These are phyloP conservation scores for Ammodytes dubius DNA, from an alignment of 2,113 vertebrate genomes.

Conservation along the genomic window DNA sequence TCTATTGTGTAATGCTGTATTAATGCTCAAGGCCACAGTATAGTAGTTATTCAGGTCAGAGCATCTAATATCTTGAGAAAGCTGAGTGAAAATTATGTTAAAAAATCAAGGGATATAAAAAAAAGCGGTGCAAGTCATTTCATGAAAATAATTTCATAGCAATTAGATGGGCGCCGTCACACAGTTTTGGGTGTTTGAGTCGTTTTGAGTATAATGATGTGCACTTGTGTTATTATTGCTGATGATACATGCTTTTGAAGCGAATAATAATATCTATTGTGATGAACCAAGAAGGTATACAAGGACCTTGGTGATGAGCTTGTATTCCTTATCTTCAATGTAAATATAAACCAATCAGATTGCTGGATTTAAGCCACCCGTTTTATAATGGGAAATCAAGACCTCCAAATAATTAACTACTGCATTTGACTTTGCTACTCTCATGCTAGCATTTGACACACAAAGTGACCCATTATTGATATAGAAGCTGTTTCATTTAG, in stretches of 20 bases:
- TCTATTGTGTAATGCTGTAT: constrained; percentile 29
- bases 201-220: neutral
- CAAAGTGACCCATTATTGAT: too few species aligned
- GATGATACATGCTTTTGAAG: neutral
- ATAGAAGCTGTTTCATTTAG: neutral
- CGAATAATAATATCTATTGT: neutral
- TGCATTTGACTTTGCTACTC: neutral
- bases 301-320: neutral
- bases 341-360: neutral
- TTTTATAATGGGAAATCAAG: too few species aligned
- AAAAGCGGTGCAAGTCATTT: neutral
- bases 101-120: constrained; percentile 2
- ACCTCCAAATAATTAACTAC: too few species aligned
- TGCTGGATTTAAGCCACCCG: too few species aligned
- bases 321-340: neutral
- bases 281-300: neutral
- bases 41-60: constrained; percentile 14
- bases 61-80: constrained; percentile 6
- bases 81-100: neutral
- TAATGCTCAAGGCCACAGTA: constrained; percentile 16
- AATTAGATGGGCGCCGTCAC: neutral
- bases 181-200: neutral
- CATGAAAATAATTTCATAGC: neutral
- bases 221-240: neutral
- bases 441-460: neutral